Base-by-base conservation (phyloP, 1,140 invertebrate genomes). In the Zaprionus tsacasi region DNA sequence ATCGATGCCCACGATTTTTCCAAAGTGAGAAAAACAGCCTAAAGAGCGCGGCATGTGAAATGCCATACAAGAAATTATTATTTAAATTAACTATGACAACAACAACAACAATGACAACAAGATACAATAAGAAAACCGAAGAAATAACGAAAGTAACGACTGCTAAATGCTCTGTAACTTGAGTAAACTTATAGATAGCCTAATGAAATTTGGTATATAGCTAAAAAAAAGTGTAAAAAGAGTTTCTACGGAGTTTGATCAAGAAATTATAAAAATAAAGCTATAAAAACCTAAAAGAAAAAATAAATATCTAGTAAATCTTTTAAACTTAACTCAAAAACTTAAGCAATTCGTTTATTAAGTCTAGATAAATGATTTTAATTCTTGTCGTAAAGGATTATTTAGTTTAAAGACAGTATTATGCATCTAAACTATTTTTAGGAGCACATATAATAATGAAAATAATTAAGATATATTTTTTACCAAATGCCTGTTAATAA, bases 61-160 rank as follows among this genome's bases (percentile, higher is more conserved):
- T 30, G 27, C 27, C 27, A 30, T 70, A 69, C 61, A 76, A 56
- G 15, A 82, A 77, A 83, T 88, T 88, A 88, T 81, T 89, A 83
- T 89, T 89, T 81, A 88, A 89, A 89, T 88, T 80, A 85, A 83
- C 68, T 75, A 56, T 76, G 74, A 83, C 73, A 79, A 60, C 56
- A 30, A 57, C n/a, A 66, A 66, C 43, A 63, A 61, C 59, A 75
- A 75, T 71, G 61, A 66, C 64, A 67, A 57, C 64, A 76, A 76
- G 72, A 83, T 21, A 65, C 64, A 76, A 36, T 7, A 17, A 54
- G 40, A 75, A 75, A 69, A 63, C 43, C 58, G 48, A 54, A 27
- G 27, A 3, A 17, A 56, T 11, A 21, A 21, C 10, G 0, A 61
- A 12, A 6, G 0, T 10, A 40, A 50, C 38, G 48, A 67, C 38